These are phyloP conservation scores for Sitophilus oryzae DNA, from an alignment of 1,140 invertebrate species.

Conservation along the genomic window DNA sequence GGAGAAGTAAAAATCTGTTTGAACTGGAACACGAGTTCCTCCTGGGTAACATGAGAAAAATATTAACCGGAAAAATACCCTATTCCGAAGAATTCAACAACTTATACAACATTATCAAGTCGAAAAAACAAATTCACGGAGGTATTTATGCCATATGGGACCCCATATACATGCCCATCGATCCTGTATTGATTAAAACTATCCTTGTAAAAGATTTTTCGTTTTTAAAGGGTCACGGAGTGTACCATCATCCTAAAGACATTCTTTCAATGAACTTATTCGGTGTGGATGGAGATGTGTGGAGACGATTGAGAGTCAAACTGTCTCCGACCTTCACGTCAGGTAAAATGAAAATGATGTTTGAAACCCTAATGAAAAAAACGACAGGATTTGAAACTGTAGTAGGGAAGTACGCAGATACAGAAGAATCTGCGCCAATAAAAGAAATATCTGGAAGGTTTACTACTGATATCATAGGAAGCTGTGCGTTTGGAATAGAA, in stretches of 20 bases:
- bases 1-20: neutral
- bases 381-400: conserved; percentile 42
- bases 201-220: conserved; percentile 47
- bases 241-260: conserved; percentile 43
- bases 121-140: neutral
- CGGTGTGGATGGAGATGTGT: conserved; percentile 41
- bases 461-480: conserved; percentile 58
- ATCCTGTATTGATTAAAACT: conserved; percentile 46
- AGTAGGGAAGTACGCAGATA: conserved; percentile 20
- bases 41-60: neutral
- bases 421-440: conserved; percentile 44
- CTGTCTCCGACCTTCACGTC: conserved; percentile 48
- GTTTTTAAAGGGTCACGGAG: conserved; percentile 44
- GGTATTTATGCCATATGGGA: neutral
- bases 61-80: conserved; percentile 34
- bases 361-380: conserved; percentile 25
- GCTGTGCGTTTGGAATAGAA: conserved; percentile 56
- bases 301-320: conserved; percentile 45
- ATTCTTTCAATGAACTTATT: conserved; percentile 47
- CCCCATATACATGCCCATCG: conserved; percentile 31
- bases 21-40: neutral
- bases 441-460: conserved; percentile 55
- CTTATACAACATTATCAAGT: neutral
- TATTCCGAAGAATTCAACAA: neutral
- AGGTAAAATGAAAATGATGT: conserved; percentile 47